Base-by-base conservation (phyloP, 64 coral and sea anemone species). In the Hydrozoanthus tunicans region DNA sequence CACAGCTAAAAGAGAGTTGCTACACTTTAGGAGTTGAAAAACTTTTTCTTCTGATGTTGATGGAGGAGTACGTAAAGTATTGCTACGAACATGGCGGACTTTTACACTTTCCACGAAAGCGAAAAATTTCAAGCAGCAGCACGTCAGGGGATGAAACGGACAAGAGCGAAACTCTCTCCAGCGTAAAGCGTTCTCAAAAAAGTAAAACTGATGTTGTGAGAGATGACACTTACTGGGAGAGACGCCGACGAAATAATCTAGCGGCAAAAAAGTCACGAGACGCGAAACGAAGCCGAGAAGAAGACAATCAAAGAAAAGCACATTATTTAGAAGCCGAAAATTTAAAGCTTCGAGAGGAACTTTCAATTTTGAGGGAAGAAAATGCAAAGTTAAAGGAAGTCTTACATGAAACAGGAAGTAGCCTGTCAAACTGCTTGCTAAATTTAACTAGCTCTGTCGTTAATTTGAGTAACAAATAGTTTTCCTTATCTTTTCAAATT, bases 361-460 rank as follows among this genome's bases (percentile, higher is more conserved):
- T 88, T 26, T 72, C 24, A 43, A 60, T 88, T 55, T 11, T 88
- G 56, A 88, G 57, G 58, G 56, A 88, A 25, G 84, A 88, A 60
- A 88, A 88, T 73, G 69, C 84, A 51, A 88, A 56, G 24, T 62
- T 88, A 73, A 88, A 88, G 61, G 84, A 88, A 5, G 68, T 74
- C 9, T 74, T 88, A 24, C 84, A 74, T 60, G 84, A 88, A 59
- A 55, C 84, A 26, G 84, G 84, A 75, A 88, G 84, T 59, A 88
- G 69, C 20, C 15, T 88, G 56, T 88, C 84, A 25, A 88, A 75
- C 69, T 88, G 84, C 14, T 73, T 88, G 54, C 68, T 88, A 15
- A 74, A 72, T 88, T 59, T 88, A 13, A 88, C 84, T 52, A 88
- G 84, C 27, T 88, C 84, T 1, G 68, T 88, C 74, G 84, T 88